These are phyloP conservation scores for Cyclura pinguis DNA, from an alignment of 2,797 vertebrate genomes.

Conservation along the genomic window DNA sequence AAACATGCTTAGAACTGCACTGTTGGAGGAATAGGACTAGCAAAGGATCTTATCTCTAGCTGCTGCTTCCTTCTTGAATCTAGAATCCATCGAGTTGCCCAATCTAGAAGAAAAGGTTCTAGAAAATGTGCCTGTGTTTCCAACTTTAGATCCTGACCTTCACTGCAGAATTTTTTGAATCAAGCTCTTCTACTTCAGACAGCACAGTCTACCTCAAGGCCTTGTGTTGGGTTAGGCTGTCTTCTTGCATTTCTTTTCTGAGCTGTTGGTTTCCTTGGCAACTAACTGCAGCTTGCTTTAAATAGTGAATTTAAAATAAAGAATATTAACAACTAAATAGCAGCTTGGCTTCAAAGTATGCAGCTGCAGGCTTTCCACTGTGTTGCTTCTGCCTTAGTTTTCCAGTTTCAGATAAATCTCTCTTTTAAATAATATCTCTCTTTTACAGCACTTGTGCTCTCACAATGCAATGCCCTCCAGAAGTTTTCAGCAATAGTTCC, in stretches of 20 bases:
- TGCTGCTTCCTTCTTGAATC: background rate
- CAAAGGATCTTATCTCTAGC: background rate
- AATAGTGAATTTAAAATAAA: conserved; percentile 13
- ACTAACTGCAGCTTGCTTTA: conserved; percentile 2
- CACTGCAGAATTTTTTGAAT: background rate
- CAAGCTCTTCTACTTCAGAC: background rate
- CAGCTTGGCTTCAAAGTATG: background rate
- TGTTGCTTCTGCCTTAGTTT: background rate
- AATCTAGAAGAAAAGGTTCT: background rate
- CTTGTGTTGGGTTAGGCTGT: background rate
- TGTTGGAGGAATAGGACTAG: background rate
- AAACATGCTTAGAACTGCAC: background rate
- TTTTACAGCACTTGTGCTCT: background rate
- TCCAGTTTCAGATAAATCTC: background rate
- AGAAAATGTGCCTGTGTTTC: background rate
- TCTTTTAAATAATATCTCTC: background rate
- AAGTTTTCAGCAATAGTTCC: background rate
- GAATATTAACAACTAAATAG: background rate
- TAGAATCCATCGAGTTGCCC: background rate
- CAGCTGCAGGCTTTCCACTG: background rate
- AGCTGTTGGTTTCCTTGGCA: conserved; percentile 37
- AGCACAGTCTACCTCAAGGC: background rate
- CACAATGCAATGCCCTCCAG: background rate
- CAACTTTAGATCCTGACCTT: background rate
- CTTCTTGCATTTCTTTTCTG: conserved; percentile 13